A percentile compares a stretch with the other conserved stretches of the same genome.
phyloP scores from a whole-genome alignment of 1,140 invertebrate genomes.

The Drosophila athabasca region DNA sequence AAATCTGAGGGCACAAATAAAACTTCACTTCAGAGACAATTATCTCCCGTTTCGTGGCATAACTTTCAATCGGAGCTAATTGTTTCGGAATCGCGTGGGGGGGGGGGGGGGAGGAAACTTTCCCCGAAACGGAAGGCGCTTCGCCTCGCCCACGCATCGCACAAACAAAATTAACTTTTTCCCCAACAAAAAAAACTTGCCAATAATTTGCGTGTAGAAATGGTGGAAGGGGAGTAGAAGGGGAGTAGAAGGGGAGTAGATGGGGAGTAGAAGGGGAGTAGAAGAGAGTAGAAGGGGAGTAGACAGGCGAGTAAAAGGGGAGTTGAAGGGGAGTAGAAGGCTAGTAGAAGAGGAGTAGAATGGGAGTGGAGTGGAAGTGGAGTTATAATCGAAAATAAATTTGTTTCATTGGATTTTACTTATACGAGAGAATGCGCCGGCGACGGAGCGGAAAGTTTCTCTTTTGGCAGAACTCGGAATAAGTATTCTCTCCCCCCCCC shows the following conservation, averaged over 20 bases:
- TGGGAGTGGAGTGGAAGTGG: not conserved
- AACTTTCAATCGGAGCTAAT: constrained; percentile 79
- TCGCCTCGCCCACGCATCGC: constrained; percentile 1
- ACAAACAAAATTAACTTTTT: constrained; percentile 25
- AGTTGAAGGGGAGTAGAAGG: no score
- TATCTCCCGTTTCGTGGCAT: constrained; percentile 48
- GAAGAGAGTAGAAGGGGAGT: no score
- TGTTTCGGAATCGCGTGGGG: constrained; percentile 59
- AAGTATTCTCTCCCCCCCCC: not conserved
- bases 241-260: no score
- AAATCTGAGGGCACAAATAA: constrained; percentile 17
- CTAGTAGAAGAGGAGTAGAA: not conserved
- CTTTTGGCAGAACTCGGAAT: constrained; percentile 8
- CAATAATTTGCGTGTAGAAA: constrained; percentile 40
- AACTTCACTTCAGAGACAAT: constrained; percentile 39
- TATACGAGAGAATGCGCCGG: constrained; percentile 15
- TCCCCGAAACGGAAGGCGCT: constrained; percentile 9
- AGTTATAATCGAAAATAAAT: constrained; percentile 45
- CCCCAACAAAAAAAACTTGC: constrained; percentile 41
- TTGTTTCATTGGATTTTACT: constrained; percentile 39
- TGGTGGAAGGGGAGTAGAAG: no score
- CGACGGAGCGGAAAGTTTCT: constrained; percentile 19
- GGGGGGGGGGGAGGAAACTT: constrained; percentile 34
- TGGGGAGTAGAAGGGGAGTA: no score
- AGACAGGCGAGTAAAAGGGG: no score